Evolutionary conservation across 2,888 invertebrate genomes (phyloP).

Genomic region (Nomada ferruginata): DNA sequence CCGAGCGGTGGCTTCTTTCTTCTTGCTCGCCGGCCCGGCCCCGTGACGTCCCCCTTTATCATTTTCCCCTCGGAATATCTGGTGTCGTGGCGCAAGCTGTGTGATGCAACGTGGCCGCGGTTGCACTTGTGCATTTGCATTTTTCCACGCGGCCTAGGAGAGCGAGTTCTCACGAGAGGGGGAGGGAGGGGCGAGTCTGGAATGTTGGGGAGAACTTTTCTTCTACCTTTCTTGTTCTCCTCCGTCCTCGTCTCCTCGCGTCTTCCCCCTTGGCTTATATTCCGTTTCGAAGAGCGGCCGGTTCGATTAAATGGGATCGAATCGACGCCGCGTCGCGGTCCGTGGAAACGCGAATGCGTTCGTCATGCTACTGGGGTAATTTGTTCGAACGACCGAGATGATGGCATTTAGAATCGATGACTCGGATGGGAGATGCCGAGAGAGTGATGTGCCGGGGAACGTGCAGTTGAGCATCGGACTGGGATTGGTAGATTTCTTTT

Average conservation of each 20-base stretch:
- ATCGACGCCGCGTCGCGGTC: background rate
- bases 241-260: background rate
- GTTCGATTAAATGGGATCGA: slow-evolving; percentile 18
- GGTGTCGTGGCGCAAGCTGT: slow-evolving; percentile 34
- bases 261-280: background rate
- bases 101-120: slow-evolving; percentile 52
- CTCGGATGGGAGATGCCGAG: background rate
- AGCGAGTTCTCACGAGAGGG: slow-evolving; percentile 38
- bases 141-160: slow-evolving; percentile 20
- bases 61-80: slow-evolving; percentile 50
- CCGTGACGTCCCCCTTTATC: background rate
- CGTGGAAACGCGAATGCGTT: background rate
- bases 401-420: slow-evolving; percentile 16
- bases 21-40: background rate
- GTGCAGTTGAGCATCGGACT: too few relatives aligned
- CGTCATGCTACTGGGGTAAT: slow-evolving; percentile 10
- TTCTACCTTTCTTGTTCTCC: background rate
- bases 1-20: background rate
- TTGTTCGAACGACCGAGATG: background rate
- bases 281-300: background rate
- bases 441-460: too few relatives aligned
- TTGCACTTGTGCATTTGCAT: slow-evolving; percentile 45
- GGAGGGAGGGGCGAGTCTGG: background rate
- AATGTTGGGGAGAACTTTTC: background rate
- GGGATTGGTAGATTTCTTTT: too few relatives aligned